phyloP scores from a whole-genome alignment of 2,888 invertebrate species.

The Resseliella maxima region DNA sequence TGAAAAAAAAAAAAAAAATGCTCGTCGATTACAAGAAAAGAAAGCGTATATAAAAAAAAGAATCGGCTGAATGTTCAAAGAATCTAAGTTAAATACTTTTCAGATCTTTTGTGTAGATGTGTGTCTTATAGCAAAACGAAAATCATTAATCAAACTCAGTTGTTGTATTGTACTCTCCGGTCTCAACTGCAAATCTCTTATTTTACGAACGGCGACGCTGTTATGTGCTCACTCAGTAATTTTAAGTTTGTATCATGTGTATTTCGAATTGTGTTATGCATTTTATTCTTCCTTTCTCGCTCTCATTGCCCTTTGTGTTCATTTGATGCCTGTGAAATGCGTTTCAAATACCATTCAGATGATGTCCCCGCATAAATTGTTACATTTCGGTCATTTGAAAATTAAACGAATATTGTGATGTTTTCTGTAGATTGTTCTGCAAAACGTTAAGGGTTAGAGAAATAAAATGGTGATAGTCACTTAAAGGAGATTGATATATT shows the following conservation, averaged over 20 bases:
- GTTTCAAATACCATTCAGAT: not conserved
- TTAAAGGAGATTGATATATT: too few species aligned
- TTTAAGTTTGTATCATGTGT: constrained; percentile 47
- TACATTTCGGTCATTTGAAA: not conserved
- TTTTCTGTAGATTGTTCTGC: not conserved
- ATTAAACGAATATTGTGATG: not conserved
- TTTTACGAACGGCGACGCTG: constrained; percentile 52
- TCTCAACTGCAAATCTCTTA: constrained; percentile 46
- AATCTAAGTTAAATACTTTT: constrained; percentile 54
- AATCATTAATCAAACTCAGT: constrained; percentile 54
- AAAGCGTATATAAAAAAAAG: not conserved
- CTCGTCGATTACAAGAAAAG: constrained; percentile 25
- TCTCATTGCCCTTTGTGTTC: not conserved
- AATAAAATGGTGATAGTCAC: not conserved
- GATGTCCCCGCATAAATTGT: constrained; percentile 11
- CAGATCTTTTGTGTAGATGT: constrained; percentile 51
- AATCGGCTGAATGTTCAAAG: constrained; percentile 41
- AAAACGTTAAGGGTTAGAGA: not conserved
- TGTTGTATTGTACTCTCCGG: constrained; percentile 30
- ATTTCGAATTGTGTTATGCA: constrained; percentile 9
- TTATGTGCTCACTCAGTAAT: constrained; percentile 15
- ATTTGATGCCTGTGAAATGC: not conserved
- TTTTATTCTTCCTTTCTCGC: not conserved
- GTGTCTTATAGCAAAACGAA: constrained; percentile 53
- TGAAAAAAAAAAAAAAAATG: not conserved